Percentiles rank a stretch among this genome's conserved stretches.
Evolutionary conservation across 2,797 vertebrate species (phyloP).

Genomic region (Austrolebias charrua): DNA sequence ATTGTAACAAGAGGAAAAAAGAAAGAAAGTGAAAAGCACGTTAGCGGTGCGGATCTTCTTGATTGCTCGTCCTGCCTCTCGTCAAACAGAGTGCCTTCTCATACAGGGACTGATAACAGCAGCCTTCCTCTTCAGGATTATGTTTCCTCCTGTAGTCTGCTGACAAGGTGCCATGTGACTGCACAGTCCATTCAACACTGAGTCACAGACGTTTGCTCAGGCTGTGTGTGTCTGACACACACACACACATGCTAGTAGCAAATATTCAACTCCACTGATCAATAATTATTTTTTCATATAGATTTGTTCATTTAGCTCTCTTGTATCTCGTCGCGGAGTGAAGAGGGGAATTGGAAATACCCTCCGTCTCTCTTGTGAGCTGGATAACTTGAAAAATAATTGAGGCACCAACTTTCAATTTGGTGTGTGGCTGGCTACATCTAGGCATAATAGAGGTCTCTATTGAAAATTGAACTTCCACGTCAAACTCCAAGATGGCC

Average conservation of each 20-base stretch:
- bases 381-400: too few relatives aligned
- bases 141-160: slow-evolving; percentile 78
- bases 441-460: too few relatives aligned
- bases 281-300: neutral
- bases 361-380: too few relatives aligned
- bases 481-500: too few relatives aligned
- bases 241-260: slow-evolving; percentile 6
- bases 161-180: slow-evolving; percentile 83
- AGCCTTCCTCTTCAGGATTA: slow-evolving; percentile 78
- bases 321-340: too few relatives aligned
- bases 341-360: too few relatives aligned
- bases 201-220: slow-evolving; percentile 66
- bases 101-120: slow-evolving; percentile 68
- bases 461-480: too few relatives aligned
- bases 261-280: slow-evolving; percentile 2
- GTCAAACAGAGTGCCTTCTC: slow-evolving; percentile 34
- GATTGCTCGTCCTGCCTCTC: slow-evolving; percentile 30
- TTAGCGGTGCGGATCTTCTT: slow-evolving; percentile 50
- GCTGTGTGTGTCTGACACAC: slow-evolving; percentile 7
- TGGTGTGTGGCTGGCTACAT: too few relatives aligned
- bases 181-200: slow-evolving; percentile 71
- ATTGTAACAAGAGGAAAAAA: slow-evolving; percentile 37
- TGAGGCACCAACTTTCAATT: too few relatives aligned
- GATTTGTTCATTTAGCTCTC: neutral
- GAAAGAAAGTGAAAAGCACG: slow-evolving; percentile 20